A percentile compares a stretch with the other conserved stretches of the same genome.
phyloP scores from a whole-genome alignment of 2,888 invertebrate genomes.

The Archaeoteleia sp. region DNA sequence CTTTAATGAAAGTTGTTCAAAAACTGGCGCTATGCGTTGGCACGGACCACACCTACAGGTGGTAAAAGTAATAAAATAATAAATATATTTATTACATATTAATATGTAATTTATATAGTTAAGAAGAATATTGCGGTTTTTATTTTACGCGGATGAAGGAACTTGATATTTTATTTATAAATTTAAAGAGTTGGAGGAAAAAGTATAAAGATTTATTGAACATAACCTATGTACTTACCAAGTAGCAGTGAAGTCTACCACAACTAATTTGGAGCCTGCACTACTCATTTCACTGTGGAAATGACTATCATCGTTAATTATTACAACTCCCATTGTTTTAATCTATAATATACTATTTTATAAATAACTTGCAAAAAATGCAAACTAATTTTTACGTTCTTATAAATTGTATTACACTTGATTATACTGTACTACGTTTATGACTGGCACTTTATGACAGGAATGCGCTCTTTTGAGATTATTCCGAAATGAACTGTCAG shows the following conservation, averaged over 20 bases:
- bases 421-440: too few relatives aligned
- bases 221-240: conserved; percentile 81
- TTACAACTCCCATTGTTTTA: conserved; percentile 77
- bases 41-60: conserved; percentile 95
- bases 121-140: too few relatives aligned
- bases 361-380: conserved; percentile 1
- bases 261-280: conserved; percentile 91
- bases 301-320: conserved; percentile 85
- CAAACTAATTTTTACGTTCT: neutral
- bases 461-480: too few relatives aligned
- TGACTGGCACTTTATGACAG: conserved; percentile 22
- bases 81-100: too few relatives aligned
- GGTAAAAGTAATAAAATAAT: too few relatives aligned
- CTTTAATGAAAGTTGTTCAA: conserved; percentile 90
- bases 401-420: neutral
- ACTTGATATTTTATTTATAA: too few relatives aligned
- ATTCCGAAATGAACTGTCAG: too few relatives aligned
- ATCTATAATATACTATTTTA: neutral
- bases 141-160: too few relatives aligned
- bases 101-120: too few relatives aligned
- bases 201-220: conserved; percentile 6
- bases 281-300: conserved; percentile 89
- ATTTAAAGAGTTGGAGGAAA: conserved; percentile 9
- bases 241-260: conserved; percentile 95
- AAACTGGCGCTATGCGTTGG: conserved; percentile 93